Base-by-base conservation (phyloP, 2,888 invertebrate genomes). In the Acanthosepion esculentum region DNA sequence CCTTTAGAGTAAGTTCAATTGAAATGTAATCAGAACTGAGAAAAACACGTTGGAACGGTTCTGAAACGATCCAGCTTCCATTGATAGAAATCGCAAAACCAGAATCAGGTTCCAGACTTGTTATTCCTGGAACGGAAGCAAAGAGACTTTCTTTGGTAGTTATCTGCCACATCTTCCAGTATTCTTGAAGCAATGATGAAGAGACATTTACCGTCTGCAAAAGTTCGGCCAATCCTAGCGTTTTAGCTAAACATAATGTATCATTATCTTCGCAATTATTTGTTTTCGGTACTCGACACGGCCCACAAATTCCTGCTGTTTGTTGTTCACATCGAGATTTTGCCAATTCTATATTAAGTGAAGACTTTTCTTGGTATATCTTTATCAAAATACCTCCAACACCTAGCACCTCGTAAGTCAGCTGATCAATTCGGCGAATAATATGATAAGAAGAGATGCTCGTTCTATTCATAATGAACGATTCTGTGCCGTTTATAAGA, bases 301-400 rank as follows among this genome's bases (percentile, higher is more conserved):
- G 91, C 33, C 95, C 95, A 41, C 95, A 95, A 26, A 95, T 23
- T 20, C 95, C 95, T 33, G 91, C 48, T 5, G 94, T 53, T 12
- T 41, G 20, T 15, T 94, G 29, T 64, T 95, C 95, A 10, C 91
- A 92, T 26, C 95, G 64, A 0, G 95, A n/a, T 53, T 48, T 55
- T 5, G 93, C 23, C 29, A 95, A 20, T 26, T 95, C 50, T 15
- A 96, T 78, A 94, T 95, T 95, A n/a, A 96, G 55, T 48, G 95
- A 95, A 33, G 94, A 95, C 15, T 95, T 95, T 78, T 95, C 94
- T 8, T 95, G 94, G 53, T 94, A 95, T 15, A 96, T 50, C 48
- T 91, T 93, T 20, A 95, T 33, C 20, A 48, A 23, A 91, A 95
- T 94, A 53, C 94, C 94, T 10, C 78, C 93, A 0, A 94, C 59